Evolutionary conservation across 2,113 vertebrate species (phyloP).

Genomic region (Oryzias javanicus): DNA sequence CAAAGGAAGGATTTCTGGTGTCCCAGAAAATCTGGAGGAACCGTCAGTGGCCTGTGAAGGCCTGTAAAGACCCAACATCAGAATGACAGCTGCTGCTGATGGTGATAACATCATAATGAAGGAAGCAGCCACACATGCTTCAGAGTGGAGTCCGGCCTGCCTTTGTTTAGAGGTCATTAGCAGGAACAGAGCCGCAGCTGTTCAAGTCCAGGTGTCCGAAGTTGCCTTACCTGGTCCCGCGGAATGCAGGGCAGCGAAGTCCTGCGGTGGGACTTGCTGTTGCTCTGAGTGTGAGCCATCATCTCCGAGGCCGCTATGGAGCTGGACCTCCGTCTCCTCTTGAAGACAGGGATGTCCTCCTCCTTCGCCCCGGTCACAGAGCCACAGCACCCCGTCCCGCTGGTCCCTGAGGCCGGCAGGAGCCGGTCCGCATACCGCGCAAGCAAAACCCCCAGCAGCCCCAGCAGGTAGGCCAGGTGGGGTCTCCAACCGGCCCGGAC

Average conservation of each 20-base stretch:
- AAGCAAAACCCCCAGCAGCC: constrained; percentile 84
- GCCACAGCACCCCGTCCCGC: constrained; percentile 79
- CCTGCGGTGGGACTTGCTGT: constrained; percentile 89
- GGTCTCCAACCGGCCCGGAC: constrained; percentile 87
- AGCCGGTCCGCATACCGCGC: constrained; percentile 86
- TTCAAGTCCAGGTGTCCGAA: constrained; percentile 6
- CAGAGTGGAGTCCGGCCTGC: neutral
- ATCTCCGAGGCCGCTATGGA: constrained; percentile 90
- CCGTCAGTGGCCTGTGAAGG: neutral
- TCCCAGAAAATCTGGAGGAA: neutral
- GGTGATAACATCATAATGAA: constrained; percentile 1
- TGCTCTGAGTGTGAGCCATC: constrained; percentile 82
- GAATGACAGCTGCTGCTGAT: neutral
- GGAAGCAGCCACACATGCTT: constrained; percentile 31
- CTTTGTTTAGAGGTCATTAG: constrained; percentile 23
- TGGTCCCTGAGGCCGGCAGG: constrained; percentile 79
- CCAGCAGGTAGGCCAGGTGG: constrained; percentile 89
- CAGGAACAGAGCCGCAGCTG: neutral
- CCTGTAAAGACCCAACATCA: constrained; percentile 10
- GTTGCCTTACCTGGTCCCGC: constrained; percentile 89
- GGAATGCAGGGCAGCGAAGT: constrained; percentile 96
- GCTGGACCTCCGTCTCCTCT: constrained; percentile 89
- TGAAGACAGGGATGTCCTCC: constrained; percentile 83
- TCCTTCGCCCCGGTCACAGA: constrained; percentile 79
- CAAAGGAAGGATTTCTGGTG: neutral